These are phyloP conservation scores for Chloroceryle amazona DNA, from an alignment of 2,797 vertebrate species.

Conservation along the genomic window DNA sequence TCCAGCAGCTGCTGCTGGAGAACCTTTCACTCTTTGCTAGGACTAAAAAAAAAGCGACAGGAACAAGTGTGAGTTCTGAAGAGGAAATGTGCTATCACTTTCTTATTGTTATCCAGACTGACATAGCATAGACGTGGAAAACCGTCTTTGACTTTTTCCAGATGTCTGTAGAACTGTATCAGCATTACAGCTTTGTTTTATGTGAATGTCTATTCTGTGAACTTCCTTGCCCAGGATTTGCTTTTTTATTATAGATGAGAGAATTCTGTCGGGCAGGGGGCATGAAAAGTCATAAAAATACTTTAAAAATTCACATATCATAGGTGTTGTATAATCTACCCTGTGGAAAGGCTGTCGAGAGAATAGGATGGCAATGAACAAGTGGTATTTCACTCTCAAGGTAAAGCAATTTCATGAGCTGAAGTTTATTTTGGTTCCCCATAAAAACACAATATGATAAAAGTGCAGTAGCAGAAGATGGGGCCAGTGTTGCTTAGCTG, in stretches of 20 bases:
- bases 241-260: background rate
- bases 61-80: conserved; percentile 9
- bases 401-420: background rate
- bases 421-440: background rate
- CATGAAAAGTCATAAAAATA: background rate
- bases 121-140: conserved; percentile 36
- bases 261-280: background rate
- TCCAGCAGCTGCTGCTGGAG: background rate
- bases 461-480: background rate
- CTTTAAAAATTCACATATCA: background rate
- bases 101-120: conserved; percentile 37
- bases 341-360: background rate
- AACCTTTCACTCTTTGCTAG: background rate
- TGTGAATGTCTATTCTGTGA: background rate
- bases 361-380: background rate
- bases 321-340: background rate
- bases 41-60: background rate
- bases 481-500: background rate
- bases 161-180: background rate
- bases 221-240: conserved; percentile 13
- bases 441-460: background rate
- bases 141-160: conserved; percentile 55
- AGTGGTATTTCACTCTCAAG: background rate
- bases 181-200: conserved; percentile 52
- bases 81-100: conserved; percentile 23